A percentile compares a stretch with the other conserved stretches of the same genome.
These are phyloP conservation scores for Tylochromis polylepis DNA, from an alignment of 2,113 vertebrate species.

Conservation along the genomic window DNA sequence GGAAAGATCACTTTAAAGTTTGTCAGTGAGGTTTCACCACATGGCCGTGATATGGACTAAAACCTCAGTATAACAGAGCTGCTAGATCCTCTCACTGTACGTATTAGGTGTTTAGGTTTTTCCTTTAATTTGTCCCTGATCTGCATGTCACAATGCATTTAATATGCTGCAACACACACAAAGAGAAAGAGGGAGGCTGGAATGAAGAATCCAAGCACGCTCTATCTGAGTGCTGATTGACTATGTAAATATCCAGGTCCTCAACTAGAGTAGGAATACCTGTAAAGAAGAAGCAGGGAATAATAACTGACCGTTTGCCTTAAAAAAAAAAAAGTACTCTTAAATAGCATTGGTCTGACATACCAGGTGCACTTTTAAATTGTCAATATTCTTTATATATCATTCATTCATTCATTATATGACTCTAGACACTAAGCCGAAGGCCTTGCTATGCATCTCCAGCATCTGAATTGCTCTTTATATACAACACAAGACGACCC, in stretches of 20 bases:
- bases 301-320: neutral
- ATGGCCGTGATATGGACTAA: neutral
- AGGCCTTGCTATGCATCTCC: neutral
- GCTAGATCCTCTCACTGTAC: neutral
- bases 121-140: neutral
- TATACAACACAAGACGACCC: neutral
- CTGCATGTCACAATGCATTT: neutral
- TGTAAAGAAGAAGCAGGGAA: neutral
- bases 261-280: neutral
- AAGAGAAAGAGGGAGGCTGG: neutral
- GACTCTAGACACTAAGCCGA: neutral
- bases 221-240: constrained; percentile 9
- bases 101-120: neutral
- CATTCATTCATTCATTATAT: neutral
- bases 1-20: neutral
- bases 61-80: neutral
- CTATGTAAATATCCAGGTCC: neutral
- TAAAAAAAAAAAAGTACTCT: neutral
- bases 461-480: neutral
- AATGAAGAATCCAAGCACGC: neutral
- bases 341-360: neutral
- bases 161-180: neutral
- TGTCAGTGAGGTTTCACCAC: neutral
- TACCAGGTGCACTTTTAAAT: neutral
- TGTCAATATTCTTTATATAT: neutral